phyloP scores from a whole-genome alignment of 23 tunicate species.

The Oikopleura vanhoeffeni region DNA sequence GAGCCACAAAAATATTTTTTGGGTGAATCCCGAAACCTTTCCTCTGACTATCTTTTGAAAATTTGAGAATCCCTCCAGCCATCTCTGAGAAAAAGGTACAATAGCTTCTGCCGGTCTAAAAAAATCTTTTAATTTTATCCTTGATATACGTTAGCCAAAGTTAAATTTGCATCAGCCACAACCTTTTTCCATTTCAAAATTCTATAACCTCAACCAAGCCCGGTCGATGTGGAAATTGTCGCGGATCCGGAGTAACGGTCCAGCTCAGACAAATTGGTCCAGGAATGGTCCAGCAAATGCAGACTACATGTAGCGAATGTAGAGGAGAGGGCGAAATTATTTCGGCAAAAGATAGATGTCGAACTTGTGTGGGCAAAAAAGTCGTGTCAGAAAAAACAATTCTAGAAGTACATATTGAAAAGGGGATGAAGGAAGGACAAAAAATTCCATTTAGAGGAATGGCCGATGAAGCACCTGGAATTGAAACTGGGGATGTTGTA shows the following conservation, averaged over 20 bases:
- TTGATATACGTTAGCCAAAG: too few relatives aligned
- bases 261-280: constrained; percentile 81
- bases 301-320: constrained; percentile 72
- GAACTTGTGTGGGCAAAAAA: constrained; percentile 54
- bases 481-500: constrained; percentile 68
- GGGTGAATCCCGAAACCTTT: too few relatives aligned
- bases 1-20: too few relatives aligned
- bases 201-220: too few relatives aligned
- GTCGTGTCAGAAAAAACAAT: constrained; percentile 4
- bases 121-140: too few relatives aligned
- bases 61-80: too few relatives aligned
- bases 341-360: constrained; percentile 66
- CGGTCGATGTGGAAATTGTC: constrained; percentile 38
- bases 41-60: too few relatives aligned
- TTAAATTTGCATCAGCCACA: too few relatives aligned
- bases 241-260: constrained; percentile 50
- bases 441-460: constrained; percentile 68
- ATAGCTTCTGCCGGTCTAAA: too few relatives aligned
- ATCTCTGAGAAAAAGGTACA: too few relatives aligned
- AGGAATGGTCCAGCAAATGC: constrained; percentile 97
- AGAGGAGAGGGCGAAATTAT: constrained; percentile 67
- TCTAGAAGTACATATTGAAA: constrained; percentile 11
- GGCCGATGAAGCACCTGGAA: constrained; percentile 75
- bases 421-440: constrained; percentile 89
- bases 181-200: too few relatives aligned